Conservation (phyloP, 2,113 vertebrate species). For the Tinamus guttatus region DNA sequence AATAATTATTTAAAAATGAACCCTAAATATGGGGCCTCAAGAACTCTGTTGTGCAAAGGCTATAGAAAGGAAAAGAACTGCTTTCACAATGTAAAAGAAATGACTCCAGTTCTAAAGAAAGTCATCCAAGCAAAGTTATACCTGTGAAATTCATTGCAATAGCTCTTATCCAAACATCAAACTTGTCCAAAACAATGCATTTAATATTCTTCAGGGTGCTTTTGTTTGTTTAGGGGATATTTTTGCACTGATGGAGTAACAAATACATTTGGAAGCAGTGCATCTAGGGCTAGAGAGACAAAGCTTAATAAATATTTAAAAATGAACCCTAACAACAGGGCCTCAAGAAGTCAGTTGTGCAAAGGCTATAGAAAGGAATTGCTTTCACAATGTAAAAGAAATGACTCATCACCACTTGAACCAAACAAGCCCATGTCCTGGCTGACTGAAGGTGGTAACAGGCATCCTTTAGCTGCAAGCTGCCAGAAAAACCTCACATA, state of each 20-base stretch:
- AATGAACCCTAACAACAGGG: not conserved
- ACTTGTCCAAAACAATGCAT: not conserved
- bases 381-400: not conserved
- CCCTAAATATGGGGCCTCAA: not conserved
- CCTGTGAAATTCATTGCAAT: not conserved
- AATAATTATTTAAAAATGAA: not conserved
- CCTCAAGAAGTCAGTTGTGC: not conserved
- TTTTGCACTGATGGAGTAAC: not conserved
- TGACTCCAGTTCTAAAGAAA: not conserved
- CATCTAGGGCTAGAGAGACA: fast-evolving
- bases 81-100: not conserved
- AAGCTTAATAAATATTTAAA: not conserved
- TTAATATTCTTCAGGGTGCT: not conserved
- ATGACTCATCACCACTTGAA: not conserved
- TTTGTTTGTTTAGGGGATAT: not conserved
- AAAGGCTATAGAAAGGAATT: not conserved
- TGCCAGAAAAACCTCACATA: not conserved
- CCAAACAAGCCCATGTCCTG: not conserved
- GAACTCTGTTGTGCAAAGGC: not conserved
- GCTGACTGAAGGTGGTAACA: not conserved
- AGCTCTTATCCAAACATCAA: not conserved
- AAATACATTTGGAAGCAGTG: not conserved
- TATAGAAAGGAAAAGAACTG: not conserved
- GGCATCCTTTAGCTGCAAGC: not conserved
- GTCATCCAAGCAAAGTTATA: not conserved